These are phyloP conservation scores for Drosophila vallismaia DNA, from an alignment of 2,888 invertebrate species.

Conservation along the genomic window DNA sequence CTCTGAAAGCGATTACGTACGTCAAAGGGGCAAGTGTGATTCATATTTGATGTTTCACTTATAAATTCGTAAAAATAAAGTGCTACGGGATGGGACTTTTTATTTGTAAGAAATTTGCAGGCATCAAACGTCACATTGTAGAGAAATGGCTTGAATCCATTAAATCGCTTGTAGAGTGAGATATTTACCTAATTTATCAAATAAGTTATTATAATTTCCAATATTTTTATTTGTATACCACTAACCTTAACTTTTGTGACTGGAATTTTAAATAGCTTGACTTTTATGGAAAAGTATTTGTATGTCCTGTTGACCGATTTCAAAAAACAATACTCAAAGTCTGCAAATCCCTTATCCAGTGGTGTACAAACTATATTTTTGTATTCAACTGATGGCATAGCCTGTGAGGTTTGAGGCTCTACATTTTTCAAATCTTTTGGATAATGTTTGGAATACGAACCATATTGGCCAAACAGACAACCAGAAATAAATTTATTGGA, in stretches of 20 bases:
- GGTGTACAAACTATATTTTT: neutral
- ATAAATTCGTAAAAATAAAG: neutral
- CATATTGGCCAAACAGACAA: too few relatives aligned
- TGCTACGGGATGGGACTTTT: neutral
- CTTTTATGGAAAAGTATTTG: slow-evolving; percentile 6
- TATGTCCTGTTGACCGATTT: slow-evolving; percentile 16
- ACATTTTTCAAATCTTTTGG: neutral
- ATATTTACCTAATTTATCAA: neutral
- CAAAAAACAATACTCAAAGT: slow-evolving; percentile 1
- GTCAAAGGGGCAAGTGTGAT: slow-evolving; percentile 18
- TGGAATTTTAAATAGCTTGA: neutral
- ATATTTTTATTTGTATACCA: neutral
- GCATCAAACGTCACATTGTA: slow-evolving; percentile 20
- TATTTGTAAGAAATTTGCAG: neutral
- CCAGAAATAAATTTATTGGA: too few relatives aligned
- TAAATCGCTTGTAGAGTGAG: neutral
- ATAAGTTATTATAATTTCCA: neutral
- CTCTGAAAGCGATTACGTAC: neutral
- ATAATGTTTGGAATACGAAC: too few relatives aligned
- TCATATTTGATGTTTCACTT: neutral
- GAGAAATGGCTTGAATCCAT: slow-evolving; percentile 19
- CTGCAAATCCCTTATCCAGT: neutral
- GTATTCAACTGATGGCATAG: neutral
- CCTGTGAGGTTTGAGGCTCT: neutral
- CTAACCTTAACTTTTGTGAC: neutral